phyloP scores from a whole-genome alignment of 2,888 invertebrate species.

The Harmothoe impar region DNA sequence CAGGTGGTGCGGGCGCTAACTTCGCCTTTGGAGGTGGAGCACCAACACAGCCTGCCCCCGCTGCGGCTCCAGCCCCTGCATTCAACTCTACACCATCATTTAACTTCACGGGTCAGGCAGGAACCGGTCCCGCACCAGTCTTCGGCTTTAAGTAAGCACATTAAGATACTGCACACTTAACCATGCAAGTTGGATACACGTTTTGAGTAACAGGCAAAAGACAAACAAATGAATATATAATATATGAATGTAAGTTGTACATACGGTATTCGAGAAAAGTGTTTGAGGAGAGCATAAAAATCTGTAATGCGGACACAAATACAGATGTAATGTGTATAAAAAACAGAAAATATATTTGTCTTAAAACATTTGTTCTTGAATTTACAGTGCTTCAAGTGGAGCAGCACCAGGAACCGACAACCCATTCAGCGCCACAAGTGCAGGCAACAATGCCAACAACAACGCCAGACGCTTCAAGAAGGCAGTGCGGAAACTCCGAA shows the following conservation, averaged over 20 bases:
- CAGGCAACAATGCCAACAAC: constrained; percentile 1
- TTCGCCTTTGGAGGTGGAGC: constrained; percentile 25
- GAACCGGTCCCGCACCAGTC: background rate
- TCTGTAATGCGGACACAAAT: no score
- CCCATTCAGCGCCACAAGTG: constrained; percentile 36
- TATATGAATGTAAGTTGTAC: no score
- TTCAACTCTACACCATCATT: constrained; percentile 41
- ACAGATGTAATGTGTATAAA: no score
- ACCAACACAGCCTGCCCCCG: constrained; percentile 16
- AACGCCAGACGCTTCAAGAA: constrained; percentile 53
- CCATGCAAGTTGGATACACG: no score
- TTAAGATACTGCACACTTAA: no score
- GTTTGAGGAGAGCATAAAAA: no score
- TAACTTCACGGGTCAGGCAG: constrained; percentile 36
- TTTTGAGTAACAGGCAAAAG: no score
- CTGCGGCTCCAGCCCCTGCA: background rate
- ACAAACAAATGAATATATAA: no score
- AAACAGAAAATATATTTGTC: no score
- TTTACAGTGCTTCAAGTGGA: background rate
- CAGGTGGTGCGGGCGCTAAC: constrained; percentile 17
- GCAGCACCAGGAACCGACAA: background rate
- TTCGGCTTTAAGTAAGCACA: constrained; percentile 3
- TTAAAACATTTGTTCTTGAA: no score
- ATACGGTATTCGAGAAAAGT: no score
- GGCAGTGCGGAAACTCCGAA: constrained; percentile 24